Base-by-base conservation (phyloP, 2,797 vertebrate genomes). In the Amphiprion clarkii region DNA sequence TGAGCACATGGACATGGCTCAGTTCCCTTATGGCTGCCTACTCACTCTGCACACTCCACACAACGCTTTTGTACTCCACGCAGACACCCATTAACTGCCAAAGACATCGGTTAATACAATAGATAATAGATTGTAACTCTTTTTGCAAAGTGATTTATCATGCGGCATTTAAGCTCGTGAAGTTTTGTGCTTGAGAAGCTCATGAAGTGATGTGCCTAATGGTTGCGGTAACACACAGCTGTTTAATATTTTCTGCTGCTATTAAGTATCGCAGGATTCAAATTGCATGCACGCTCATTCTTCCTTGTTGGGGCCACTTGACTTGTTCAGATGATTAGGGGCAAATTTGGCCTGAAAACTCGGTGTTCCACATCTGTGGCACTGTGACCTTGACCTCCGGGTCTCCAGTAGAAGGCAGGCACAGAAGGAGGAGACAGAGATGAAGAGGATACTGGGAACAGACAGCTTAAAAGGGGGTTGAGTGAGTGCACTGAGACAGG, bases 321-420 rank as follows among this genome's bases (percentile, higher is more conserved):
- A 82, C 76, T 83, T 79, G 74, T 67, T 88, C 72, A 74, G 77
- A 81, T 71, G 69, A 75, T 77, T 70, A 72, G 42, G 79, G 67
- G 55, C 65, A 69, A 79, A 58, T 91, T 70, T 86, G 87, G 78
- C 87, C 91, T 87, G 87, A 90, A 92, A 92, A 86, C 84, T 82
- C 87, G 75, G 60, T 78, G 87, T 90, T 93, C 89, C 83, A 79
- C 82, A 81, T 85, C 75, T 77, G 71, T 78, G 73, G 82, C 76
- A 46, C 72, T 17, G 78, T 79, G 89, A 93, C 92, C 78, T 92
- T 93, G 92, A 94, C 90, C 91, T 64, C 23, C 31, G 78, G 88
- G 87, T 87, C 86, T 85, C 84, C 60, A 65, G 57, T 70, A 79
- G 84, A 89, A 81, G 73, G 79, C 70, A 75, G 67, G 72, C 60